Base-by-base conservation (phyloP, 2,113 vertebrate genomes). In the Gadus macrocephalus region DNA sequence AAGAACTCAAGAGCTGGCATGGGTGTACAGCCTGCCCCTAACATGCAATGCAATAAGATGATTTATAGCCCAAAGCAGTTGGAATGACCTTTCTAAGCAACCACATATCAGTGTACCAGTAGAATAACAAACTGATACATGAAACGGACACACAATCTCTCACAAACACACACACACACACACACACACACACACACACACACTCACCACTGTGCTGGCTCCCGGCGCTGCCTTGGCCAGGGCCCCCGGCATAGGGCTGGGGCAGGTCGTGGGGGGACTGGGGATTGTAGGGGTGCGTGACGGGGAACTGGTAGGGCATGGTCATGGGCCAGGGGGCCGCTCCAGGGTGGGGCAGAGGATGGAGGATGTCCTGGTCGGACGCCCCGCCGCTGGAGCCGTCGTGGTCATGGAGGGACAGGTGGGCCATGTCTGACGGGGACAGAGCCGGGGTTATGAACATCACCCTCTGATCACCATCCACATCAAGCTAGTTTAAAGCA, bases 341-440 rank as follows among this genome's bases (percentile, higher is more conserved):
- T 64, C 95, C 95, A 0, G 97, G 96, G 79, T 98, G 95, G 0
- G 97, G 97, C 60, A 99, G 89, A 0, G 97, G 97, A 56, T 95
- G 96, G 77, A 99, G 86, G 0, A 95, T 98, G 91, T 99, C 97
- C 87, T 99, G 97, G 88, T 99, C 97, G 0, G 97, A 99, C 8
- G 96, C 95, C 0, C 97, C 96, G 0, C 97, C 97, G 0, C 97
- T 98, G 84, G 97, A 99, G 38, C 97, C 97, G 1, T 99, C 97
- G 0, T 99, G 96, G 81, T 99, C 97, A 0, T 98, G 94, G 66
- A 99, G 92, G 68, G 96, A 95, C 20, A 99, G 89, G 81, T 95
- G 96, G 69, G 95, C 94, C 96, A 99, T 97, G 73, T 98, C 97
- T 99, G 85, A 31, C 73, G 62, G 0, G 17, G 53, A 0, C 9